Conservation (phyloP, 1,140 invertebrate genomes). For the Lethrus apterus region DNA sequence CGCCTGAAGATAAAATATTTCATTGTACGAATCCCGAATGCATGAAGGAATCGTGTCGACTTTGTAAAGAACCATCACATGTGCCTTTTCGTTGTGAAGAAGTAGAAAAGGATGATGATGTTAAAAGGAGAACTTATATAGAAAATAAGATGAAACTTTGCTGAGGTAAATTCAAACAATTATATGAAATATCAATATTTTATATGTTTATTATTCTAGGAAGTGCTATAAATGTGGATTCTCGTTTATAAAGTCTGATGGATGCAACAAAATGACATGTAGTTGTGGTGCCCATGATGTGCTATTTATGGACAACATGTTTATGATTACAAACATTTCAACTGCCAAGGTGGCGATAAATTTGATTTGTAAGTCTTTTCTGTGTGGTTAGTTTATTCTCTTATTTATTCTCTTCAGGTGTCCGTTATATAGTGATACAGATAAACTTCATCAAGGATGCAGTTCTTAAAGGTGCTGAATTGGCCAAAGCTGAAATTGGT, state of each 20-base stretch:
- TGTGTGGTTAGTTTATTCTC: no score
- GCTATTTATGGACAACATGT: conserved; percentile 56
- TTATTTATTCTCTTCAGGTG: no score
- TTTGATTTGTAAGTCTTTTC: no score
- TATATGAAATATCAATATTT: no score
- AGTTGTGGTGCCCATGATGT: conserved; percentile 59
- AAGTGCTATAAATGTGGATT: conserved; percentile 53
- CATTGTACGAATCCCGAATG: conserved; percentile 58
- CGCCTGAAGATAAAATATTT: conserved; percentile 53
- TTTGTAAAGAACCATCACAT: conserved; percentile 56
- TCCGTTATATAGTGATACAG: no score
- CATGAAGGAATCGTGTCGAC: conserved; percentile 57
- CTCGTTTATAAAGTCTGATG: conserved; percentile 55
- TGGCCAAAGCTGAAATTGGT: no score
- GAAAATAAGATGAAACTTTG: conserved; percentile 60
- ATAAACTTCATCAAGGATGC: no score
- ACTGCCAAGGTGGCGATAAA: no score
- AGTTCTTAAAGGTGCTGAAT: no score
- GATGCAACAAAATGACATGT: conserved; percentile 68
- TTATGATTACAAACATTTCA: conserved; percentile 56
- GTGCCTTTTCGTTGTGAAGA: conserved; percentile 58
- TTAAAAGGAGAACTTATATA: conserved; percentile 49
- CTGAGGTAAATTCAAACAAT: conserved; percentile 44
- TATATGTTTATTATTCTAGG: no score
- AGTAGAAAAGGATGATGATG: conserved; percentile 51